Percentiles rank a stretch among this genome's conserved stretches.
Conservation (phyloP, 2,888 invertebrate species). For the Listrodromus nycthemerus region DNA sequence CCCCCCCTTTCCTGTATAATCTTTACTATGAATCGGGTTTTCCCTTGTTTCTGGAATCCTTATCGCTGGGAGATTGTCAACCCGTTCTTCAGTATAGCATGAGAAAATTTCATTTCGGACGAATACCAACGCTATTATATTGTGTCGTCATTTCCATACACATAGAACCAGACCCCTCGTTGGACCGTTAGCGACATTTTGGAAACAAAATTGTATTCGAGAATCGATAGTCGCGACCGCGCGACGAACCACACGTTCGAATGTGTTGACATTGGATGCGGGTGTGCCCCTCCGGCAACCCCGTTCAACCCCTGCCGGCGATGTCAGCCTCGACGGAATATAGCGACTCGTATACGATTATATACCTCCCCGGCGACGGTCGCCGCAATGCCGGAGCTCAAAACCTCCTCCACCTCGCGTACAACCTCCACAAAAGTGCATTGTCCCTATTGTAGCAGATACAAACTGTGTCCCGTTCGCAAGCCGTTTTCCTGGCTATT, state of each 20-base stretch:
- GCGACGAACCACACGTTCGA: conserved; percentile 3
- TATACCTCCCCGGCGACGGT: conserved; percentile 32
- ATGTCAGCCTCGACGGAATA: conserved; percentile 23
- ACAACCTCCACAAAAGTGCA: conserved; percentile 69
- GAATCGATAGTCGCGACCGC: not conserved
- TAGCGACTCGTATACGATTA: conserved; percentile 62
- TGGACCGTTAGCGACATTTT: not conserved
- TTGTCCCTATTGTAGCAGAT: conserved; percentile 75
- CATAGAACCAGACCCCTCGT: not conserved
- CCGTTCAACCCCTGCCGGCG: conserved; percentile 31
- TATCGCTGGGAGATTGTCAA: not conserved
- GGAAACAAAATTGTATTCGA: conserved; percentile 9
- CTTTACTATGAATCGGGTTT: no score
- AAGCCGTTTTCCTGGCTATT: conserved; percentile 75
- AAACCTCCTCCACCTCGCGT: conserved; percentile 36
- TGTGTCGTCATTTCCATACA: conserved; percentile 13
- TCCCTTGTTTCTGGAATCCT: not conserved
- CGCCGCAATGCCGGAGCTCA: conserved; percentile 71
- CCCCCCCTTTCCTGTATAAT: no score
- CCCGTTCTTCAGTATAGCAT: not conserved
- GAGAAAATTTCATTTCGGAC: not conserved
- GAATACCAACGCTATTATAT: not conserved
- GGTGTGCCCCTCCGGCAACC: conserved; percentile 7
- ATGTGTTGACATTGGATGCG: conserved; percentile 10
- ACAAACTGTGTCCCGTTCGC: conserved; percentile 73